Percentiles rank a stretch among this genome's conserved stretches.
phyloP scores from a whole-genome alignment of 2,797 vertebrate species.

The Enteromius trimaculatus region DNA sequence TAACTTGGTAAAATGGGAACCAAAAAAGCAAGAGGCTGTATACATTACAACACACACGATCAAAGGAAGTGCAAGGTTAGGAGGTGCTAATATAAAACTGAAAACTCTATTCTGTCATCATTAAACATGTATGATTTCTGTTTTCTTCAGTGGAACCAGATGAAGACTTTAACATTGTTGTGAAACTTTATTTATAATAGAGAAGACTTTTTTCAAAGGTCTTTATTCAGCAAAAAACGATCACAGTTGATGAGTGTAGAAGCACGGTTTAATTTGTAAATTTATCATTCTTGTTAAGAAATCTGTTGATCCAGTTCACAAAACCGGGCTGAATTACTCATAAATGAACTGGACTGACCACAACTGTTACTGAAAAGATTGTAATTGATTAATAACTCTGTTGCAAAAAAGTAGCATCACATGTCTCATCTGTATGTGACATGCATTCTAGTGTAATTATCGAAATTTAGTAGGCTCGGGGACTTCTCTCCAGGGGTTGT shows the following conservation, averaged over 20 bases:
- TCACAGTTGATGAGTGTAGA: neutral
- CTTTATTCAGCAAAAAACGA: neutral
- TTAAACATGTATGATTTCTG: neutral
- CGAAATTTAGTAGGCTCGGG: neutral
- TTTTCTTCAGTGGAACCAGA: neutral
- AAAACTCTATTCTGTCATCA: neutral
- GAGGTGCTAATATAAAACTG: constrained; percentile 5
- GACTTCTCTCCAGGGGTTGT: neutral
- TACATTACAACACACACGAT: neutral
- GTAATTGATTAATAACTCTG: neutral
- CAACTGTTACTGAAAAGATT: neutral
- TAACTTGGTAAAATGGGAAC: constrained; percentile 15
- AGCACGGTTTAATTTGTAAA: neutral
- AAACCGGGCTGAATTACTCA: neutral
- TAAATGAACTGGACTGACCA: neutral
- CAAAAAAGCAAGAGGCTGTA: neutral
- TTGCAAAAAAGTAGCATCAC: neutral
- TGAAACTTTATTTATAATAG: neutral
- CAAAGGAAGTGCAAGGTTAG: neutral
- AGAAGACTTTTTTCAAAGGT: neutral
- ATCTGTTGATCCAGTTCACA: neutral
- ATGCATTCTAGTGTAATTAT: neutral
- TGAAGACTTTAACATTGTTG: neutral
- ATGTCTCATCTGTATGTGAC: neutral
- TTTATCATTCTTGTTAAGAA: neutral